Conservation (phyloP, 2,888 invertebrate genomes). For the Epistrophe grossulariae region DNA sequence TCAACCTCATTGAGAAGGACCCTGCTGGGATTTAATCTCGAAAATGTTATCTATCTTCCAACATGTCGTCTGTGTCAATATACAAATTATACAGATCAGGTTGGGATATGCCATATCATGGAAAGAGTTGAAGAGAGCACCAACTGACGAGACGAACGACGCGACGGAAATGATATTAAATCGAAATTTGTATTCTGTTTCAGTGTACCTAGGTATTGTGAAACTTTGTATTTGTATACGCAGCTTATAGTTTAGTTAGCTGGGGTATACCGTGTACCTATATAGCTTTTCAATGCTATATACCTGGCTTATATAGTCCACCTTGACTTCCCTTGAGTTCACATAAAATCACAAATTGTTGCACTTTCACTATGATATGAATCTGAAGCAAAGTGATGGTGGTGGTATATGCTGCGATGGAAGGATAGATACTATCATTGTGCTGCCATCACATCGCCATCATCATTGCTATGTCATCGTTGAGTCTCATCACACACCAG, state of each 20-base stretch:
- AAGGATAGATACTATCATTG: background rate
- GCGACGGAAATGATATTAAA: constrained; percentile 24
- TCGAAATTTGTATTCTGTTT: constrained; percentile 30
- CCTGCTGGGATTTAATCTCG: constrained; percentile 39
- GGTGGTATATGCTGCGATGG: constrained; percentile 5
- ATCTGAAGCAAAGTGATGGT: background rate
- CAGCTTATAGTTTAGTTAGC: background rate
- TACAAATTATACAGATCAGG: constrained; percentile 39
- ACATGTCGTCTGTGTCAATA: constrained; percentile 27
- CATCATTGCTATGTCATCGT: constrained; percentile 24
- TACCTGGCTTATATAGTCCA: background rate
- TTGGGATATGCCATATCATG: background rate
- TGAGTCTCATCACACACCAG: constrained; percentile 51
- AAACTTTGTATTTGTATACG: constrained; percentile 2
- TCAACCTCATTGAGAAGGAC: background rate
- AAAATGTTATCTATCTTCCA: constrained; percentile 51
- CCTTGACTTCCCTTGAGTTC: background rate
- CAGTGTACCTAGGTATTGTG: background rate
- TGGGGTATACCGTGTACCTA: too few species aligned
- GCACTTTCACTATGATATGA: constrained; percentile 16
- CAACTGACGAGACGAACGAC: constrained; percentile 1
- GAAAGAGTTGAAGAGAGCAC: background rate
- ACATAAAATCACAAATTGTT: constrained; percentile 48
- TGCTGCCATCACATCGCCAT: background rate
- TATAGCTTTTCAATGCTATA: background rate